Evolutionary conservation across 2,113 vertebrate genomes (phyloP), one percentile per base, ranked within the genome.

Genomic region (Polyodon spathula): DNA sequence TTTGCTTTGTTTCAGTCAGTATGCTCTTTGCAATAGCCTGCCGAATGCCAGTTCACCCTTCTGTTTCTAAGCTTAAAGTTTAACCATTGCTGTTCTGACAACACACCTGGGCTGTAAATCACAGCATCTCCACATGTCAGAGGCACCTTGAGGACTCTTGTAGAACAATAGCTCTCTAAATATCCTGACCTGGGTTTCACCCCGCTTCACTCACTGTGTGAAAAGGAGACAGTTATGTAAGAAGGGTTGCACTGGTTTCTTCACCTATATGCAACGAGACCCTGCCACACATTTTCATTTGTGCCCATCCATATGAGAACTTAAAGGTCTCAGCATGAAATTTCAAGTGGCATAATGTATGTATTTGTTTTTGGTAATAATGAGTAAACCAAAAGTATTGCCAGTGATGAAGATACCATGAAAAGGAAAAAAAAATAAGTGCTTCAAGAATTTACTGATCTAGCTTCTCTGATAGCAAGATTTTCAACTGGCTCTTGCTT

Each of bases 81-180:
- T 44, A 44, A 44, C 15, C 6, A 27, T 54, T 54, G 15, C 16
- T 53, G 11, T 59, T 75, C 68, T 76, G 69, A 77, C 72, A 76
- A 76, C 78, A 81, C 80, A 84, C 77, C 81, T 84, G 81, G 76
- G 77, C 53, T 48, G 65, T 82, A 84, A 78, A 82, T 82, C 80
- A 74, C 4, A 54, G 4, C 5, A 7, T 6, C 53, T 54, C 12
- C 8, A 14, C 11, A n/a, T n/a, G n/a, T n/a, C n/a, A n/a, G n/a
- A n/a, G n/a, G n/a, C n/a, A 44, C 7, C 43, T 8, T 44, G 43
- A 44, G 2, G 1, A 1, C 7, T 12, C 12, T 7, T 7, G 7
- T 12, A 8, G 43, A 44, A 12, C 12, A 44, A 2, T 7, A 44
- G 12, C 43, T 12, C 7, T 44, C 43, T 44, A 12, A 44, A 44